phyloP scores from a whole-genome alignment of 2,888 invertebrate genomes.

The Hipparchia sbordonii region DNA sequence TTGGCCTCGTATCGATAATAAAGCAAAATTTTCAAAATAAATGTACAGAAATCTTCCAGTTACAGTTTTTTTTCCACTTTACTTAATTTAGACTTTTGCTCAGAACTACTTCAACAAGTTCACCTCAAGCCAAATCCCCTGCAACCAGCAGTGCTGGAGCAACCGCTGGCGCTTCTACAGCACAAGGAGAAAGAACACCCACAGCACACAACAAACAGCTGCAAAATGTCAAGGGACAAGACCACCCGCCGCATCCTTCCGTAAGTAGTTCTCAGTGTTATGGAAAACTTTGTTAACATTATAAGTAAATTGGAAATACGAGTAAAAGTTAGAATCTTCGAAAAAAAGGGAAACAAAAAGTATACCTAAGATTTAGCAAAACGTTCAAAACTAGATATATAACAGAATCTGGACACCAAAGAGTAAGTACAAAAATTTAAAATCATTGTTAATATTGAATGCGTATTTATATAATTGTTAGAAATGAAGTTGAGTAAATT shows the following conservation, averaged over 20 bases:
- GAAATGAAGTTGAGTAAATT: background rate
- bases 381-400: background rate
- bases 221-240: slow-evolving; percentile 88
- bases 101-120: slow-evolving; percentile 88
- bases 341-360: background rate
- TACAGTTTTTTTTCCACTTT: background rate
- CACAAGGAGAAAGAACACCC: slow-evolving; percentile 82
- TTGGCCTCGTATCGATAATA: no score
- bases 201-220: slow-evolving; percentile 88
- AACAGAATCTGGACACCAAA: slow-evolving; percentile 8
- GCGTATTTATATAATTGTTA: background rate
- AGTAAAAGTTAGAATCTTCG: background rate
- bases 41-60: background rate
- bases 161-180: slow-evolving; percentile 73
- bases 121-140: slow-evolving; percentile 89
- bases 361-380: background rate
- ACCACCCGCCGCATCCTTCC: slow-evolving; percentile 87
- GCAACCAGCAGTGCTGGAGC: slow-evolving; percentile 86
- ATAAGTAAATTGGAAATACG: slow-evolving; percentile 5
- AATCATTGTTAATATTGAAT: background rate
- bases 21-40: background rate
- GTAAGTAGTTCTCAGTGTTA: slow-evolving; percentile 75
- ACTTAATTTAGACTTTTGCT: slow-evolving; percentile 26
- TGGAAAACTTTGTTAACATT: background rate
- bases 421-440: slow-evolving; percentile 31